Evolutionary conservation across 2,888 invertebrate species (phyloP), one percentile per base, ranked within the genome.

Genomic region (Furcula furcula): DNA sequence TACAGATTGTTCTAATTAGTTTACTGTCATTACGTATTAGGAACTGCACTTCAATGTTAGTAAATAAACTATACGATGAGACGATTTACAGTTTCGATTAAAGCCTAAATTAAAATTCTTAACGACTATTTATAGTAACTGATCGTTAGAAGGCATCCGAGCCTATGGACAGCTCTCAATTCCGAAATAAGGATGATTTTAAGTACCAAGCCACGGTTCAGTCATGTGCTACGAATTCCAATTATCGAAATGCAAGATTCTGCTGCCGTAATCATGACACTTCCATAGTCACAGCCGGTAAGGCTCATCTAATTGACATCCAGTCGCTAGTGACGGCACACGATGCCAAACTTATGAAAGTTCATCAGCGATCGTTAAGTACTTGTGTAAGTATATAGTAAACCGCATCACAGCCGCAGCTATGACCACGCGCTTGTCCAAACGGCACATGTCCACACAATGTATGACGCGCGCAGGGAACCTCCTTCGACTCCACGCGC

Each of bases 251-350:
- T 73, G 74, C 73, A 73, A 59, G 56, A 54, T 67, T 54, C 62
- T 56, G 56, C 46, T 5, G 23, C 58, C 68, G 63, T 55, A 60
- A 54, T 61, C 58, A 63, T 68, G 71, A 70, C 64, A 65, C 74
- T 73, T 75, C 65, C 74, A 71, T 66, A 68, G 73, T 68, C 63
- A 61, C 71, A 65, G 75, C 59, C 70, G 73, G 73, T 77, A 84
- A 86, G 85, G 83, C 85, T 76, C 58, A 58, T 55, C 55, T 85
- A 87, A 87, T 86, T 86, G 85, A 86, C 85, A 76, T 72, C 74
- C 76, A 72, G 72, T 76, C 68, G 60, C 58, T 60, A 46, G 47
- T 51, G 56, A 48, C 48, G 56, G 61, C 65, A 59, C 64, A 46
- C 54, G 47, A 57, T 57, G 79, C 66, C 66, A 63, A 65, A 71